Percentiles rank a stretch among this genome's conserved stretches.
These are phyloP conservation scores for Incurvaria masculella DNA, from an alignment of 2,888 invertebrate species.

Conservation along the genomic window DNA sequence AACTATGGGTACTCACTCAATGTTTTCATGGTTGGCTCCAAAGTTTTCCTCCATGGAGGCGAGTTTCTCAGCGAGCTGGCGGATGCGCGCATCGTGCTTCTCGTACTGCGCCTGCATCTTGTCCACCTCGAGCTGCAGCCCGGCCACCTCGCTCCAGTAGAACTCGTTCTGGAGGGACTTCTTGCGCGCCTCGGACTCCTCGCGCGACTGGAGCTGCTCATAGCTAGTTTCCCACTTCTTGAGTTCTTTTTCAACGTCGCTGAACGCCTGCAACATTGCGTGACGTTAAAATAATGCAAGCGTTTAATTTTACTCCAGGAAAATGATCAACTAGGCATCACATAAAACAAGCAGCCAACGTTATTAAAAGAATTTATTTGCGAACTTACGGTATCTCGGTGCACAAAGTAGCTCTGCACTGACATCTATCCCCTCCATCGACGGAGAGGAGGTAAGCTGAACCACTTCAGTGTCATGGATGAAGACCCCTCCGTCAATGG, in stretches of 20 bases:
- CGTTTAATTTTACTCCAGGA: too few relatives aligned
- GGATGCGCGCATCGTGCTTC: constrained; percentile 40
- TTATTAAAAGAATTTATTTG: too few relatives aligned
- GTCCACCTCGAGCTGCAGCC: constrained; percentile 30
- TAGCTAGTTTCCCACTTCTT: constrained; percentile 53
- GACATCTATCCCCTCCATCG: too few relatives aligned
- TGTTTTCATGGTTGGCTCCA: constrained; percentile 32
- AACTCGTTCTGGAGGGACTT: constrained; percentile 54
- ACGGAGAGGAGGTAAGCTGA: too few relatives aligned
- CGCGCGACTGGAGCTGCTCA: constrained; percentile 53
- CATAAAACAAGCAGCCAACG: too few relatives aligned
- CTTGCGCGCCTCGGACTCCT: constrained; percentile 45
- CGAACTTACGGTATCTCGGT: too few relatives aligned
- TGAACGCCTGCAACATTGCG: too few relatives aligned
- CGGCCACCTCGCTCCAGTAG: constrained; percentile 47
- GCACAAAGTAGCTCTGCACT: too few relatives aligned
- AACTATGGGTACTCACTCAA: constrained; percentile 53
- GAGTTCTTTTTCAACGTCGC: constrained; percentile 42
- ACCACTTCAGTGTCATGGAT: too few relatives aligned
- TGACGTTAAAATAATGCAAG: too few relatives aligned
- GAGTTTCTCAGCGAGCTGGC: constrained; percentile 32
- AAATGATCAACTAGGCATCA: too few relatives aligned
- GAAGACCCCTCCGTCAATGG: too few relatives aligned
- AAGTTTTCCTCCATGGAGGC: constrained; percentile 31
- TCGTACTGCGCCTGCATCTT: constrained; percentile 40